A percentile compares a stretch with the other conserved stretches of the same genome.
These are phyloP conservation scores for Xiphias gladius DNA, from an alignment of 2,113 vertebrate genomes.

Conservation along the genomic window DNA sequence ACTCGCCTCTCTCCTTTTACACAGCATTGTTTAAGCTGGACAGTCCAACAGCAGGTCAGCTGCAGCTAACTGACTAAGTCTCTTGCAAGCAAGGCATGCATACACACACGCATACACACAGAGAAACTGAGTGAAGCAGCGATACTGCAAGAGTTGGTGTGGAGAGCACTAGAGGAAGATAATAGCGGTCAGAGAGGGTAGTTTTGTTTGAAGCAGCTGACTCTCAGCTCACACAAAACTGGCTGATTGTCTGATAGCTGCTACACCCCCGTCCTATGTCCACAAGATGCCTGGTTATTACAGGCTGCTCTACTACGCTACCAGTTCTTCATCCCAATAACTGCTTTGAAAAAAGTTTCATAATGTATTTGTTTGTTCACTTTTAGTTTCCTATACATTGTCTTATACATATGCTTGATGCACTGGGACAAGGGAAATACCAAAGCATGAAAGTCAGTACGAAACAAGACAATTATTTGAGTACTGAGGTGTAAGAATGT, in stretches of 20 bases:
- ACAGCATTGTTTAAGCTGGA: background rate
- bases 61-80: background rate
- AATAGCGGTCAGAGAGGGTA: conserved; percentile 42
- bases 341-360: background rate
- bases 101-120: background rate
- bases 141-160: background rate
- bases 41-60: background rate
- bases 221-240: conserved; percentile 43
- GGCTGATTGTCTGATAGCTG: conserved; percentile 27
- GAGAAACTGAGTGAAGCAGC: background rate
- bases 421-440: background rate
- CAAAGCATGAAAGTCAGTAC: background rate
- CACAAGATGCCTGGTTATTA: background rate
- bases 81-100: background rate
- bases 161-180: background rate
- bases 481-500: too few species aligned
- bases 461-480: background rate
- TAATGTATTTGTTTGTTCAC: background rate
- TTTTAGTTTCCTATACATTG: background rate
- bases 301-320: background rate
- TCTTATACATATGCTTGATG: background rate
- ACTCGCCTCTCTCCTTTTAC: background rate
- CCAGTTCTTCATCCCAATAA: background rate
- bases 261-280: background rate
- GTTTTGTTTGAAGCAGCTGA: conserved; percentile 39